A percentile compares a stretch with the other conserved stretches of the same genome.
Evolutionary conservation across 2,888 invertebrate species (phyloP).

Genomic region (Napeogenes sylphis): DNA sequence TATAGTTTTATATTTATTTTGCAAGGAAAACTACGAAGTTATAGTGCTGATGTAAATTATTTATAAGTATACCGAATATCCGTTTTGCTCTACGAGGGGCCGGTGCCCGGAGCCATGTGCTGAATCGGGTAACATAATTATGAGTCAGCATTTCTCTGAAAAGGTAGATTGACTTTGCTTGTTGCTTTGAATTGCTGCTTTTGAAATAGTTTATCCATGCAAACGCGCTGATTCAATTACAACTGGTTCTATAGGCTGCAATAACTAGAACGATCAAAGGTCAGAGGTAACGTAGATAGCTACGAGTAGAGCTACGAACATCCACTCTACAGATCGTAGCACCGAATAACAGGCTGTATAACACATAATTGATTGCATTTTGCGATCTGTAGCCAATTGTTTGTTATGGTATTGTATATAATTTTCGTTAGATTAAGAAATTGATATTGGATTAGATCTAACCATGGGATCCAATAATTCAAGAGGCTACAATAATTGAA

Average conservation of each 20-base stretch:
- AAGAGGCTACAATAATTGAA: too few species aligned
- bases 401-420: too few species aligned
- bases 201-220: slow-evolving; percentile 56
- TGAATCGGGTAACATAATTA: slow-evolving; percentile 11
- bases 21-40: too few species aligned
- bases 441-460: too few species aligned
- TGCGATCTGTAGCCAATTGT: too few species aligned
- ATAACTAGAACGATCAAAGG: slow-evolving; percentile 50
- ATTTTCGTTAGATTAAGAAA: too few species aligned
- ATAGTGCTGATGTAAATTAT: too few species aligned
- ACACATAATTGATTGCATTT: background rate
- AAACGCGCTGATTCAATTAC: slow-evolving; percentile 59
- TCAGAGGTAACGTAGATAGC: slow-evolving; percentile 50
- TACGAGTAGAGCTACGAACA: slow-evolving; percentile 35
- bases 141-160: slow-evolving; percentile 17
- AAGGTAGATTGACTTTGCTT: slow-evolving; percentile 14
- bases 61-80: too few species aligned
- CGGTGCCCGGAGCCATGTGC: slow-evolving; percentile 2
- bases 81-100: too few species aligned
- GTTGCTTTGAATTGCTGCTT: slow-evolving; percentile 25
- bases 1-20: too few species aligned
- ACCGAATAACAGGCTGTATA: slow-evolving; percentile 10
- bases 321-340: slow-evolving; percentile 42
- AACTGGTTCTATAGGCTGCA: slow-evolving; percentile 32
- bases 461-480: too few species aligned